phyloP scores from a whole-genome alignment of 2,797 vertebrate species.

The Clamator glandarius region DNA sequence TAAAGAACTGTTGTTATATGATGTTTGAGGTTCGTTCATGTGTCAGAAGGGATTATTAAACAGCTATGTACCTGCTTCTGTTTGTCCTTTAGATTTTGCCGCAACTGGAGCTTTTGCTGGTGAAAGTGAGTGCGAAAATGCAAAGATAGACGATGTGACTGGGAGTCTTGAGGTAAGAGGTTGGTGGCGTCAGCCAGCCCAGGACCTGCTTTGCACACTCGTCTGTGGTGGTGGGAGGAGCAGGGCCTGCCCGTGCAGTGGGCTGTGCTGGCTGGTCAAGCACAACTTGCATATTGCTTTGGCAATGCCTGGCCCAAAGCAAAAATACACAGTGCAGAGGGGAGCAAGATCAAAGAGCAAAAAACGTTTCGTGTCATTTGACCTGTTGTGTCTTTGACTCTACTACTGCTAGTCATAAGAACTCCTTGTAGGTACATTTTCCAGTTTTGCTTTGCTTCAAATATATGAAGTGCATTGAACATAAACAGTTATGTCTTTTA shows the following conservation, averaged over 20 bases:
- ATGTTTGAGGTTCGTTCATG: neutral
- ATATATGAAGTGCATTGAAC: neutral
- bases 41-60: neutral
- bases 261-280: rapidly evolving
- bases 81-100: neutral
- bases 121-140: neutral
- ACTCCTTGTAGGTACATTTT: neutral
- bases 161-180: constrained; percentile 15
- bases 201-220: neutral
- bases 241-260: rapidly evolving
- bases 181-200: rapidly evolving
- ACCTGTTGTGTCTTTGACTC: neutral
- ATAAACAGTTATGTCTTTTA: neutral
- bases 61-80: neutral
- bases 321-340: neutral
- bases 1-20: rapidly evolving
- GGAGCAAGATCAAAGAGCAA: rapidly evolving
- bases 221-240: neutral
- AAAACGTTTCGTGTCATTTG: neutral
- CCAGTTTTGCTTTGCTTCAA: neutral
- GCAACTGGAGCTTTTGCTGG: neutral
- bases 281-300: rapidly evolving
- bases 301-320: neutral
- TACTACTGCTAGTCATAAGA: neutral
- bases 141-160: neutral